Percentiles rank a stretch among this genome's conserved stretches.
Conservation (phyloP, 2,113 vertebrate species). For the Corvus moneduloides region DNA sequence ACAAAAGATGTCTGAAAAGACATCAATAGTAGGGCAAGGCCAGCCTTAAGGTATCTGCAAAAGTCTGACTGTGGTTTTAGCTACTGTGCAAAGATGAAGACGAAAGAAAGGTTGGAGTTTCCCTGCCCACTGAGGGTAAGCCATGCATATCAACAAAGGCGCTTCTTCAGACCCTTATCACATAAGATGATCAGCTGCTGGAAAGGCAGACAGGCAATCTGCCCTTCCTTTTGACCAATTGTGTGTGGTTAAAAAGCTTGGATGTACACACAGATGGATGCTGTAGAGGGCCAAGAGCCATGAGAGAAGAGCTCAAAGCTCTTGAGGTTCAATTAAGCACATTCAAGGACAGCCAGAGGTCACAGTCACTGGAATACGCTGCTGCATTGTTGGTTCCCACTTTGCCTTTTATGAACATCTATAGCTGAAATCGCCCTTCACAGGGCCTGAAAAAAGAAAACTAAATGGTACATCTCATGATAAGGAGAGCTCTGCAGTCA, state of each 20-base stretch:
- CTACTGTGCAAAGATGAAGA: not conserved
- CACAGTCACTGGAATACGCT: not conserved
- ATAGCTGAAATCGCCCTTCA: not conserved
- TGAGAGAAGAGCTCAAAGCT: not conserved
- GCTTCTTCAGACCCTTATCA: not conserved
- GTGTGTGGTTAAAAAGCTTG: not conserved
- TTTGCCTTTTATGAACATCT: not conserved
- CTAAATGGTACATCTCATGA: accelerated
- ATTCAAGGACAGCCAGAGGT: not conserved
- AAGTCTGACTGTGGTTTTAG: not conserved
- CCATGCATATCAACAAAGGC: not conserved
- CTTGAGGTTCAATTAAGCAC: not conserved
- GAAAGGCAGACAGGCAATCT: not conserved
- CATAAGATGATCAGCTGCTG: not conserved
- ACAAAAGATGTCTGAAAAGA: not conserved
- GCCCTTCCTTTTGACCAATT: not conserved
- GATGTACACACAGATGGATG: not conserved
- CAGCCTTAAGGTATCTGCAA: not conserved
- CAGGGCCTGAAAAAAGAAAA: not conserved
- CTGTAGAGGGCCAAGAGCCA: not conserved
- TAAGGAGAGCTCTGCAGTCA: not conserved
- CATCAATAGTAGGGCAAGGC: not conserved
- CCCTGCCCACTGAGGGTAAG: not conserved
- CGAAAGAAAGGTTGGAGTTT: not conserved
- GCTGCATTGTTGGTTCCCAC: not conserved